Evolutionary conservation across 2,113 vertebrate genomes (phyloP).

Genomic region (Solenodon paradoxus): DNA sequence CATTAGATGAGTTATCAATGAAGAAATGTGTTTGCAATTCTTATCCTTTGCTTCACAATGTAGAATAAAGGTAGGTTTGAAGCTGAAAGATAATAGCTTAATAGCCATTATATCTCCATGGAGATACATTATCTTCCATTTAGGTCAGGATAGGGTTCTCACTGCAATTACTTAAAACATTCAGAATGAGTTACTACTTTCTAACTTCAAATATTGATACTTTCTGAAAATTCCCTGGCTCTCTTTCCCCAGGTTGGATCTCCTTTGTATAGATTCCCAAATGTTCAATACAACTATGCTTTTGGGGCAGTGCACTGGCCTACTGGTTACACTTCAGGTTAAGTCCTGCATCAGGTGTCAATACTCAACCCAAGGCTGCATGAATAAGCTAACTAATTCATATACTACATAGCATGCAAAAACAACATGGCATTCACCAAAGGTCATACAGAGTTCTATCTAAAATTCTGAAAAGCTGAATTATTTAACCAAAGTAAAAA

Average conservation of each 20-base stretch:
- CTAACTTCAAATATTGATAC: not conserved
- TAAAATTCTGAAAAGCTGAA: constrained; percentile 19
- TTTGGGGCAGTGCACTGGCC: not conserved
- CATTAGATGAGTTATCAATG: not conserved
- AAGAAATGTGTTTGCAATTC: not conserved
- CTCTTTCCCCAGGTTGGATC: not conserved
- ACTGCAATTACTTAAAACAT: not conserved
- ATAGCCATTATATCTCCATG: not conserved
- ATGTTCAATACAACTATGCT: not conserved
- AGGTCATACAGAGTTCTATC: not conserved
- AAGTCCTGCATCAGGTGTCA: not conserved
- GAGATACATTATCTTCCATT: not conserved
- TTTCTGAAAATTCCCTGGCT: not conserved
- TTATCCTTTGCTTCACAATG: not conserved
- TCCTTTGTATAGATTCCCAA: not conserved
- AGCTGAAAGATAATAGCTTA: not conserved
- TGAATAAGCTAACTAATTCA: not conserved
- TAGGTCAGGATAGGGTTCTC: not conserved
- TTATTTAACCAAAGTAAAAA: constrained; percentile 30
- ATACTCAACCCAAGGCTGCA: not conserved
- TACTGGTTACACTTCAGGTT: not conserved
- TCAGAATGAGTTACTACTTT: not conserved
- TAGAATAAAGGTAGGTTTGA: not conserved
- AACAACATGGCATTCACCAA: not conserved
- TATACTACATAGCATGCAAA: not conserved